A percentile compares a stretch with the other conserved stretches of the same genome.
phyloP scores from a whole-genome alignment of 2,888 invertebrate species.

The Frankliniella intonsa region DNA sequence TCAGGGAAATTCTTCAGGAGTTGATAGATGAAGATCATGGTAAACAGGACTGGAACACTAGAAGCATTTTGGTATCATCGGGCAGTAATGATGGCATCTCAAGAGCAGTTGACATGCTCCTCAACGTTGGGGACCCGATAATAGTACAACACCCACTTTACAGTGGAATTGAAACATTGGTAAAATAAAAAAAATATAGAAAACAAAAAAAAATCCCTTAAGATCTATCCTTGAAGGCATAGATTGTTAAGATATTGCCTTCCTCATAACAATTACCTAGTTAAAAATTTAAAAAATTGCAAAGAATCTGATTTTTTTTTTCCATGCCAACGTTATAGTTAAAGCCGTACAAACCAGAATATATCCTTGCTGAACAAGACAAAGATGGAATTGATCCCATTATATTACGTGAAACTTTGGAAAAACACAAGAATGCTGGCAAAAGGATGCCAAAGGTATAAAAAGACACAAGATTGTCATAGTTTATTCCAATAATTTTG shows the following conservation, averaged over 20 bases:
- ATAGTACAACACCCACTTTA: conserved; percentile 67
- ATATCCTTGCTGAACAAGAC: conserved; percentile 66
- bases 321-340: conserved; percentile 52
- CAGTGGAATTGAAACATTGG: conserved; percentile 63
- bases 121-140: conserved; percentile 66
- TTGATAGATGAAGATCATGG: conserved; percentile 61
- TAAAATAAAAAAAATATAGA: conserved; percentile 49
- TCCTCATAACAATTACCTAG: too few relatives aligned
- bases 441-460: conserved; percentile 60
- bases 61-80: conserved; percentile 58
- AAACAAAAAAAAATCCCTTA: too few relatives aligned
- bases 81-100: conserved; percentile 76
- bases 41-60: conserved; percentile 56
- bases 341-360: conserved; percentile 60
- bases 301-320: too few relatives aligned
- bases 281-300: too few relatives aligned
- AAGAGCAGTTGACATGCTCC: conserved; percentile 65
- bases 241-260: too few relatives aligned
- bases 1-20: conserved; percentile 57
- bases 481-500: background rate
- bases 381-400: conserved; percentile 62
- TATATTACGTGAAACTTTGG: conserved; percentile 54
- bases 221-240: too few relatives aligned
- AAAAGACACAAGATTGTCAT: background rate
- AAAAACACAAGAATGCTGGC: conserved; percentile 50